phyloP scores from a whole-genome alignment of 1,140 invertebrate species.

The Caenorhabditis inopinata region DNA sequence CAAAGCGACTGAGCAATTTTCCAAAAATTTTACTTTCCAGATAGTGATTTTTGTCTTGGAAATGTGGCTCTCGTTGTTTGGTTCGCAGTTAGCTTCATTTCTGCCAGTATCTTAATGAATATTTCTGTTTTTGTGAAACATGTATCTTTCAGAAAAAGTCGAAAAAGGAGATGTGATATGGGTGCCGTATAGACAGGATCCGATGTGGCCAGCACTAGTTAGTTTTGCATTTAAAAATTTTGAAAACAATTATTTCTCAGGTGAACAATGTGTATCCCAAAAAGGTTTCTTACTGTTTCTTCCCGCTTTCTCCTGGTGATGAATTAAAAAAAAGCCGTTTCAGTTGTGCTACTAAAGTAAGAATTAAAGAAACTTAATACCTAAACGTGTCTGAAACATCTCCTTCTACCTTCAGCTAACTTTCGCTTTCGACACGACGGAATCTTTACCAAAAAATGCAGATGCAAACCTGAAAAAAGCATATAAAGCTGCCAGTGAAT shows the following conservation, averaged over 20 bases:
- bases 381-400: neutral
- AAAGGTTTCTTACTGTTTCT: conserved; percentile 44
- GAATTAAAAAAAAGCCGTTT: neutral
- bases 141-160: neutral
- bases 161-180: conserved; percentile 37
- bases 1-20: too few relatives aligned
- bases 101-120: too few relatives aligned
- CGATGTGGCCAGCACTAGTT: conserved; percentile 42
- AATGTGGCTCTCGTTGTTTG: too few relatives aligned
- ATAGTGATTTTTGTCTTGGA: too few relatives aligned
- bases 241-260: neutral
- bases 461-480: neutral
- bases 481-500: neutral
- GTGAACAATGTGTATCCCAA: conserved; percentile 44
- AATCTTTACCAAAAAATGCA: neutral
- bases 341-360: conserved; percentile 11
- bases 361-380: neutral
- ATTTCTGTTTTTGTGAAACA: neutral
- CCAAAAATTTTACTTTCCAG: too few relatives aligned
- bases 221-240: neutral
- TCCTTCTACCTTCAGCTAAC: neutral
- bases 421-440: neutral
- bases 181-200: conserved; percentile 35
- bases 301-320: conserved; percentile 34
- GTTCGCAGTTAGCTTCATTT: too few relatives aligned